These are phyloP conservation scores for Ornithoptera alexandrae DNA, from an alignment of 2,888 invertebrate genomes.

Conservation along the genomic window DNA sequence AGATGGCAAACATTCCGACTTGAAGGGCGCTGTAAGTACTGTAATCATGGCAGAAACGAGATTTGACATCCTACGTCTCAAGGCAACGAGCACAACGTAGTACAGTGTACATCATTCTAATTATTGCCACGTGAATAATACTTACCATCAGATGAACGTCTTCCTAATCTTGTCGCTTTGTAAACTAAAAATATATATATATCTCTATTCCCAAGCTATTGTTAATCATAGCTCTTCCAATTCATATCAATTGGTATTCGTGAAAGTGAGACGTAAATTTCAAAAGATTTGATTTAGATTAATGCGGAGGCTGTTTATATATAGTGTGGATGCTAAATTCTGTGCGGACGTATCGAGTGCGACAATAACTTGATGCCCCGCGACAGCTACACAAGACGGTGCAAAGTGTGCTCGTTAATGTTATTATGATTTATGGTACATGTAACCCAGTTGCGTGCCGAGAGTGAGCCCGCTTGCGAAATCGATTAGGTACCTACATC, in stretches of 20 bases:
- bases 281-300: conserved; percentile 10
- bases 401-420: conserved; percentile 51
- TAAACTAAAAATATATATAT: not conserved
- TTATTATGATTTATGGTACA: conserved; percentile 66
- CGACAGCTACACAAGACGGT: conserved; percentile 33
- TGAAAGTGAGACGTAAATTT: not conserved
- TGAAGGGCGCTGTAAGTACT: no score
- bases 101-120: no score
- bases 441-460: conserved; percentile 58
- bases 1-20: no score
- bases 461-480: conserved; percentile 46
- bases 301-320: conserved; percentile 30
- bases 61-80: no score
- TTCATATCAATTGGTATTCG: not conserved
- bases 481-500: conserved; percentile 53
- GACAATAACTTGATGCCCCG: conserved; percentile 27
- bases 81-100: no score
- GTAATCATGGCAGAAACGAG: no score
- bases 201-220: no score
- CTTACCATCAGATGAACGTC: no score
- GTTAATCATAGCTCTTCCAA: not conserved
- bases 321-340: conserved; percentile 32
- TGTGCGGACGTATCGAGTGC: conserved; percentile 31
- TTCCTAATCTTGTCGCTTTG: no score
- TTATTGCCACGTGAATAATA: no score